These are phyloP conservation scores for Andrena fulva DNA, from an alignment of 2,888 invertebrate species.

Conservation along the genomic window DNA sequence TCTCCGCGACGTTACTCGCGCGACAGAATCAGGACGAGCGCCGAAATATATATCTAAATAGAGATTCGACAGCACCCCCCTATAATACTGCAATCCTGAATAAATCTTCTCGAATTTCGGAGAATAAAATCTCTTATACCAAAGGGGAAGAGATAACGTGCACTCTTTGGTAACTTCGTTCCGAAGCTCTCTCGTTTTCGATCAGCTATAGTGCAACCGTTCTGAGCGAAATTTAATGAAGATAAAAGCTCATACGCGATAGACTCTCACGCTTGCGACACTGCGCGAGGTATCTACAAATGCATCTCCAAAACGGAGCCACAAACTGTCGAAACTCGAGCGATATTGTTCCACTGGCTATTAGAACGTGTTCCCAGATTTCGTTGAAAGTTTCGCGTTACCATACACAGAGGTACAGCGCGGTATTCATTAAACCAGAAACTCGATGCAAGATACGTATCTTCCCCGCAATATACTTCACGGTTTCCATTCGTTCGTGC, in stretches of 20 bases:
- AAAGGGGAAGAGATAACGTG: neutral
- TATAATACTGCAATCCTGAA: neutral
- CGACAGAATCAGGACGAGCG: slow-evolving; percentile 13
- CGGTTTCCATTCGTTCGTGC: no score
- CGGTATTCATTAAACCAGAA: no score
- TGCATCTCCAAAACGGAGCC: slow-evolving; percentile 1
- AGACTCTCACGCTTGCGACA: neutral
- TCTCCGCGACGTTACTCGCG: slow-evolving; percentile 15
- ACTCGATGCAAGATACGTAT: no score
- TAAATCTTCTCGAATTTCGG: neutral
- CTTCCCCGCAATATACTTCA: no score
- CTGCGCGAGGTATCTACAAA: neutral
- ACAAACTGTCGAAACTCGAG: slow-evolving; percentile 16
- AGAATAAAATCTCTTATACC: neutral
- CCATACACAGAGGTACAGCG: no score
- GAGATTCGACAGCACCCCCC: neutral
- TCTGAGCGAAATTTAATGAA: neutral
- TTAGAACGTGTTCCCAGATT: slow-evolving; percentile 13
- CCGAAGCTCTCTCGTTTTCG: neutral
- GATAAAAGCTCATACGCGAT: neutral
- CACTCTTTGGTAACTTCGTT: neutral
- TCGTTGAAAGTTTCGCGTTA: neutral
- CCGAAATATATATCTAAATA: neutral
- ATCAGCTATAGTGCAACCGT: neutral
- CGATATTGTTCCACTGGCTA: slow-evolving; percentile 2